Evolutionary conservation across 2,888 invertebrate genomes (phyloP).

Genomic region (Cantharis rustica): DNA sequence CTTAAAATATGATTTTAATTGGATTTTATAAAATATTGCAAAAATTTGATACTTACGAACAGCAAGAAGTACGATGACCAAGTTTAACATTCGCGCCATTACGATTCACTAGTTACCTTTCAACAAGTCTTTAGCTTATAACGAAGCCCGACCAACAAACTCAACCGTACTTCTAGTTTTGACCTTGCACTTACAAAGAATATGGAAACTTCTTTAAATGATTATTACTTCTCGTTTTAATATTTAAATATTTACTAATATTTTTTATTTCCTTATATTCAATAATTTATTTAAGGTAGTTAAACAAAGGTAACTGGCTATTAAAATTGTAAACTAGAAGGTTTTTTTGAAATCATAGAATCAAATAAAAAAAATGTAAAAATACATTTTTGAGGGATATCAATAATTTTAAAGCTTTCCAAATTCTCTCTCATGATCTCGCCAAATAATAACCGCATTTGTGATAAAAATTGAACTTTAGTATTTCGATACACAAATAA

Average conservation of each 20-base stretch:
- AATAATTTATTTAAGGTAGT: background rate
- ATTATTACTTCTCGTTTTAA: background rate
- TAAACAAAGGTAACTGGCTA: background rate
- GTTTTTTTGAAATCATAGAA: background rate
- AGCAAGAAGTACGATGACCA: conserved; percentile 36
- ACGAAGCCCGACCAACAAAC: conserved; percentile 37
- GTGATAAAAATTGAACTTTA: no score
- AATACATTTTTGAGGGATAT: no score
- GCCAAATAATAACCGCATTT: no score
- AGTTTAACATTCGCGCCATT: conserved; percentile 43
- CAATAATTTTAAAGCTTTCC: background rate
- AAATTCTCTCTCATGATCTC: no score
- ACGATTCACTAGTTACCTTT: conserved; percentile 38
- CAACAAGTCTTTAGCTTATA: conserved; percentile 41
- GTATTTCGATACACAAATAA: no score
- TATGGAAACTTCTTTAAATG: conserved; percentile 12
- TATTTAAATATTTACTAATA: background rate
- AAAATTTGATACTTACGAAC: conserved; percentile 35
- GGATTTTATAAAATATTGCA: background rate
- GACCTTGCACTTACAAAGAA: conserved; percentile 26
- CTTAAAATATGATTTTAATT: background rate
- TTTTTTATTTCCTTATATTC: background rate
- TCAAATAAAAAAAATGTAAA: background rate
- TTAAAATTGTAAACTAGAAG: background rate
- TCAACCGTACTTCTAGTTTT: conserved; percentile 31